Evolutionary conservation across 2,888 invertebrate genomes (phyloP).

Genomic region (Bimastos eiseni): DNA sequence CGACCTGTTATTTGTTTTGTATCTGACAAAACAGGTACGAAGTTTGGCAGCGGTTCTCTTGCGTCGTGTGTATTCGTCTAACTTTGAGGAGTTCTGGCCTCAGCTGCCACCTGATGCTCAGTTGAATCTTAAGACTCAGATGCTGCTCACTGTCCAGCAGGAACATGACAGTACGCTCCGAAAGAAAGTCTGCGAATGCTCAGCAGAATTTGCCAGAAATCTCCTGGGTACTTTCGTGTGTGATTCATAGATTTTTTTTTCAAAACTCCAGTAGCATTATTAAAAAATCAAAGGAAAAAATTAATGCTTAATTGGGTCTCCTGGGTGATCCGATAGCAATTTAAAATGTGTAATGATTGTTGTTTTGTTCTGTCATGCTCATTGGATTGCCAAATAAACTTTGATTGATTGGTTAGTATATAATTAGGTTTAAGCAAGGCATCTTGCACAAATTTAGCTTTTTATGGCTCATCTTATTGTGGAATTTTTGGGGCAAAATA

Average conservation of each 20-base stretch:
- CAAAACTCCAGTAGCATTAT: neutral
- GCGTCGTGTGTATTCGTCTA: constrained; percentile 79
- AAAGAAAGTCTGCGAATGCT: constrained; percentile 91
- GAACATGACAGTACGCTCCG: constrained; percentile 75
- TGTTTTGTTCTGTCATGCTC: too few species aligned
- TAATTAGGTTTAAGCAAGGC: too few species aligned
- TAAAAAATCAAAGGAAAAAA: neutral
- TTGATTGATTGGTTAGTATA: too few species aligned
- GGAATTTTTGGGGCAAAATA: too few species aligned
- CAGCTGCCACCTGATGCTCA: constrained; percentile 82
- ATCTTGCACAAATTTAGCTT: too few species aligned
- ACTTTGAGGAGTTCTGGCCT: constrained; percentile 90
- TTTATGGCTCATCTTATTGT: too few species aligned
- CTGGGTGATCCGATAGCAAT: too few species aligned
- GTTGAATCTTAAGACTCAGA: constrained; percentile 80
- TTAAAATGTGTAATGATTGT: too few species aligned
- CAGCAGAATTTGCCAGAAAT: constrained; percentile 92
- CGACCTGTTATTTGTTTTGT: neutral
- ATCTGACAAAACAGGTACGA: constrained; percentile 66
- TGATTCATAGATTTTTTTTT: neutral
- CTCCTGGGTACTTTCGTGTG: constrained; percentile 43
- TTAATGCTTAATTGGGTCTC: too few species aligned
- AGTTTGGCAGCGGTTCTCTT: constrained; percentile 92
- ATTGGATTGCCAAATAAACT: too few species aligned
- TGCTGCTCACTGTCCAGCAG: constrained; percentile 81